Evolutionary conservation across 2,797 vertebrate genomes (phyloP).

Genomic region (Helostoma temminkii): DNA sequence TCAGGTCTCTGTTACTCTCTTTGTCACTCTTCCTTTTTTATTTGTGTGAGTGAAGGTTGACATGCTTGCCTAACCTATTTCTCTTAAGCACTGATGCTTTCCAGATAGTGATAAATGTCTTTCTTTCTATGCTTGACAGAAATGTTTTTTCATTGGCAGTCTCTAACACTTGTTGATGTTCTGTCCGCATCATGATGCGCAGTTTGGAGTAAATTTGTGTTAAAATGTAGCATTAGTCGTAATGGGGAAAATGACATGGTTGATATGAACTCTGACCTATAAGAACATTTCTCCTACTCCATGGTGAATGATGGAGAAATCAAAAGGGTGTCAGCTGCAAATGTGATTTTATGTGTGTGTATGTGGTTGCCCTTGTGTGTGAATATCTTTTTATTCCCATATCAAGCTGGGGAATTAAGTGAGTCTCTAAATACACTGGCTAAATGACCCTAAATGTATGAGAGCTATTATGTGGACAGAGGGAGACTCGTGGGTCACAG

Average conservation of each 20-base stretch:
- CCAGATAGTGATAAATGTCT: constrained; percentile 1
- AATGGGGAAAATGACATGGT: constrained; percentile 59
- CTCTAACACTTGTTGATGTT: constrained; percentile 4
- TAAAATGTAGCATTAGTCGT: constrained; percentile 11
- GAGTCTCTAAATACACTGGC: constrained; percentile 76
- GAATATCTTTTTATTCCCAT: constrained; percentile 47
- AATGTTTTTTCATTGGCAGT: constrained; percentile 9
- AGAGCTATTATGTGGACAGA: constrained; percentile 84
- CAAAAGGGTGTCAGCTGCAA: constrained; percentile 69
- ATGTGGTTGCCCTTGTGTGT: constrained; percentile 32
- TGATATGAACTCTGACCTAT: constrained; percentile 68
- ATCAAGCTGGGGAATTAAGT: constrained; percentile 77
- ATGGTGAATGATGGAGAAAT: constrained; percentile 59
- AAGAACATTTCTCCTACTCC: constrained; percentile 63
- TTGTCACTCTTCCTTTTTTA: constrained; percentile 43
- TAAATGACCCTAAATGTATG: constrained; percentile 89
- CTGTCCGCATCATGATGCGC: constrained; percentile 6
- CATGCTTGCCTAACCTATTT: constrained; percentile 32
- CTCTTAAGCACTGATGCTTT: constrained; percentile 43
- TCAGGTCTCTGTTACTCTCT: constrained; percentile 32
- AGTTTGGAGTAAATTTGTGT: constrained; percentile 1
- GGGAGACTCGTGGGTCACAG: constrained; percentile 90
- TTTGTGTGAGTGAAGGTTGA: constrained; percentile 34
- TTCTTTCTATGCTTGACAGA: neutral
- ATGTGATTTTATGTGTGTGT: constrained; percentile 48